phyloP scores from a whole-genome alignment of 2,113 vertebrate species.

The Hyla sarda region DNA sequence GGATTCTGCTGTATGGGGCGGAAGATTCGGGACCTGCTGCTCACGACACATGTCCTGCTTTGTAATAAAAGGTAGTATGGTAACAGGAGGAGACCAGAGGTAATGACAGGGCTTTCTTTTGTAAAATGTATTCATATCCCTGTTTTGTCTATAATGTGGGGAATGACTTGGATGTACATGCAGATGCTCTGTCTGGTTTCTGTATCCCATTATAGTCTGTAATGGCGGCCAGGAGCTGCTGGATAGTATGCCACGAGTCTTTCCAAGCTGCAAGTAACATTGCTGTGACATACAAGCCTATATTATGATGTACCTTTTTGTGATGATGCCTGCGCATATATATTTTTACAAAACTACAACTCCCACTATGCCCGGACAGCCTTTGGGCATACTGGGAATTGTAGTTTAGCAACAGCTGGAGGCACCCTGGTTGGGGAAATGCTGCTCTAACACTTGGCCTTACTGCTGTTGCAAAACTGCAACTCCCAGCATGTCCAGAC shows the following conservation, averaged over 20 bases:
- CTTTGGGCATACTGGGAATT: too few relatives aligned
- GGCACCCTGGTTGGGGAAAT: too few relatives aligned
- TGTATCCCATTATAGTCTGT: neutral
- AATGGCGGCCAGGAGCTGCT: neutral
- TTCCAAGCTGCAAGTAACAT: neutral
- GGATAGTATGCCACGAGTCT: neutral
- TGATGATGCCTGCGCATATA: too few relatives aligned
- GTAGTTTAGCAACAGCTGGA: too few relatives aligned
- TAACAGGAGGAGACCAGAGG: constrained; percentile 83
- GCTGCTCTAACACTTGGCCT: too few relatives aligned
- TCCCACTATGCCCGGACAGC: too few relatives aligned
- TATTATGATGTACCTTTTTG: too few relatives aligned
- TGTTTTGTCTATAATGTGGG: neutral
- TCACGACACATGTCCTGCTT: constrained; percentile 95
- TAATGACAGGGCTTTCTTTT: constrained; percentile 78
- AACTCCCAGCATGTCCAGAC: too few relatives aligned
- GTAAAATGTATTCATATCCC: neutral
- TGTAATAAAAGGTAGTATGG: constrained; percentile 98
- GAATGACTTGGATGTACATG: neutral
- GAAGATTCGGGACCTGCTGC: constrained; percentile 97
- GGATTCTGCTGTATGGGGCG: constrained; percentile 95
- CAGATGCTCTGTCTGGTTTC: neutral
- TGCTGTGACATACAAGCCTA: neutral
- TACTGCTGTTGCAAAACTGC: too few relatives aligned
- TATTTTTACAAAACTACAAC: too few relatives aligned